These are phyloP conservation scores for Zootermopsis nevadensis DNA, from an alignment of 2,888 invertebrate species.

Conservation along the genomic window DNA sequence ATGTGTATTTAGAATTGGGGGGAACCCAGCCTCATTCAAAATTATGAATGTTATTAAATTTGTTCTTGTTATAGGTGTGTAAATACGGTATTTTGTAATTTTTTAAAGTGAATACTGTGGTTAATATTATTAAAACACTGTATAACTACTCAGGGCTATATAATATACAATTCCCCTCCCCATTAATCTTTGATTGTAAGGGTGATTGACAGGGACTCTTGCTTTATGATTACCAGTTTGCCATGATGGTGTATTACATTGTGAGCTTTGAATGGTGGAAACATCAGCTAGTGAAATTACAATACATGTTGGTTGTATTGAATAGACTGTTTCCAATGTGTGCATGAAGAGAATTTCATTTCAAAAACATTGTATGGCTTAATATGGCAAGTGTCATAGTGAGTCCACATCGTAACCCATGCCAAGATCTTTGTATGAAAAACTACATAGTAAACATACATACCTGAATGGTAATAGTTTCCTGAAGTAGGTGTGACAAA, in stretches of 20 bases:
- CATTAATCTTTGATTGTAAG: neutral
- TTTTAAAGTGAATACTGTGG: conserved; percentile 6
- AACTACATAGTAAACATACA: neutral
- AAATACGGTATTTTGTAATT: conserved; percentile 39
- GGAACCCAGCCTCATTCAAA: neutral
- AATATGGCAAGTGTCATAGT: neutral
- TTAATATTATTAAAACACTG: conserved; percentile 32
- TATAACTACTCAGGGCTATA: conserved; percentile 42
- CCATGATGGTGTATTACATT: neutral
- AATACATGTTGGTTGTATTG: neutral
- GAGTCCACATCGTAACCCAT: neutral
- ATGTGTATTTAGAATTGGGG: neutral
- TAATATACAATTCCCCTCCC: conserved; percentile 9
- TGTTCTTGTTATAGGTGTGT: conserved; percentile 23
- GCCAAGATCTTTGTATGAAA: conserved; percentile 10
- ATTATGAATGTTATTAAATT: neutral
- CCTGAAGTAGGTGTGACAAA: too few relatives aligned
- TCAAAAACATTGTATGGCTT: neutral
- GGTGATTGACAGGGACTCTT: neutral
- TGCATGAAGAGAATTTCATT: neutral
- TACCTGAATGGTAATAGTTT: neutral
- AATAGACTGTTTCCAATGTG: neutral
- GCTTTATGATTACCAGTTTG: neutral
- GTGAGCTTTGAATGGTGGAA: too few relatives aligned
- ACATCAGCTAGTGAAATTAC: neutral